Conservation (phyloP, 2,113 vertebrate genomes). For the Silurus meridionalis region DNA sequence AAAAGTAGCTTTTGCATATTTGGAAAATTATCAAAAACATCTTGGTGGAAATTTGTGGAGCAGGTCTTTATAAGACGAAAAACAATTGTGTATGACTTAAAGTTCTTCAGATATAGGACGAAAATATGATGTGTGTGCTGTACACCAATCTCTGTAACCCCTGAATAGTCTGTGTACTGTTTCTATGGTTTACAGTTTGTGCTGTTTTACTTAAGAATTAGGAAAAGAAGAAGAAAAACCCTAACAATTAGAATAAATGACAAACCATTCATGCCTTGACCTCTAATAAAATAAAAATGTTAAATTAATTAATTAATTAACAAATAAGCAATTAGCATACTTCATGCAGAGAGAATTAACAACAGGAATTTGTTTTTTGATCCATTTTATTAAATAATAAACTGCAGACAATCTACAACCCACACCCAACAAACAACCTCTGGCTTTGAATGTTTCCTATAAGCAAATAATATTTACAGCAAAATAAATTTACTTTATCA, state of each 20-base stretch:
- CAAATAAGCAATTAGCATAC: background rate
- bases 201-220: background rate
- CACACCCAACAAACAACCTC: background rate
- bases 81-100: background rate
- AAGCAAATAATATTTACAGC: background rate
- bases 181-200: background rate
- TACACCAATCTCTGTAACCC: background rate
- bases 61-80: background rate
- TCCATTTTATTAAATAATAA: constrained; percentile 9
- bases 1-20: background rate
- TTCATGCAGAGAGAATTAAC: background rate
- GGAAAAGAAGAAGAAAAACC: background rate
- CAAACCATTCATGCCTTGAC: background rate
- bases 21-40: background rate
- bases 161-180: background rate
- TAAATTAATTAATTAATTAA: background rate
- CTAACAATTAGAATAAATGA: background rate
- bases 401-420: background rate
- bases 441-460: background rate
- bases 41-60: background rate
- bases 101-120: background rate
- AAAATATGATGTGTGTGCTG: background rate
- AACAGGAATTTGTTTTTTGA: background rate
- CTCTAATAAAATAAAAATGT: background rate
- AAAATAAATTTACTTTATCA: background rate